A percentile compares a stretch with the other conserved stretches of the same genome.
These are phyloP conservation scores for Cremastinae sp. DNA, from an alignment of 2,888 invertebrate genomes.

Conservation along the genomic window DNA sequence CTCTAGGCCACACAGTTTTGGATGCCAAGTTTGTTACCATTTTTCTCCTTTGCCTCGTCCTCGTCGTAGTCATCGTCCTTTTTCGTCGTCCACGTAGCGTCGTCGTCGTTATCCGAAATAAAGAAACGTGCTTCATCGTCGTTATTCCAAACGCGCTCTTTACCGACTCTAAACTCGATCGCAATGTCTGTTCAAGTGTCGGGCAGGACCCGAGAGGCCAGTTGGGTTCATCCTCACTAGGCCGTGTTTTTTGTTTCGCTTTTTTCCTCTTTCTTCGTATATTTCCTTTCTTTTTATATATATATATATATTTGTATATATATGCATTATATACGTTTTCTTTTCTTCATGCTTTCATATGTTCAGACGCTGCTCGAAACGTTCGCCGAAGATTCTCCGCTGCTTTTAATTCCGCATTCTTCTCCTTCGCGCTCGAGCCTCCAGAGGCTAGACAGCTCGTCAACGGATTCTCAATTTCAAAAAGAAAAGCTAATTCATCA, in stretches of 20 bases:
- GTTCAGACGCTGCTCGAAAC: conserved; percentile 54
- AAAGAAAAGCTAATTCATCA: conserved; percentile 4
- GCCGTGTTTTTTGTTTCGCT: conserved; percentile 72
- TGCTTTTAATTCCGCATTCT: conserved; percentile 23
- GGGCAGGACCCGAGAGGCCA: conserved; percentile 78
- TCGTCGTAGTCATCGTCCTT: conserved; percentile 25
- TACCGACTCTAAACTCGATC: conserved; percentile 37
- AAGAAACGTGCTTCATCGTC: conserved; percentile 37
- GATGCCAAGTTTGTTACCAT: conserved; percentile 73
- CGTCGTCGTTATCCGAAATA: conserved; percentile 11
- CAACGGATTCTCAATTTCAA: conserved; percentile 30
- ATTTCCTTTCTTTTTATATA: conserved; percentile 28
- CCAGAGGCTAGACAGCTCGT: conserved; percentile 67
- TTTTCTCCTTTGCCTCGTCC: conserved; percentile 18
- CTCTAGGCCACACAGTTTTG: conserved; percentile 79
- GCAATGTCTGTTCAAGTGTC: conserved; percentile 63
- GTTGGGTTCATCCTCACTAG: conserved; percentile 80
- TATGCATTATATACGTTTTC: conserved; percentile 34
- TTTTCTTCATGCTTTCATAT: conserved; percentile 16
- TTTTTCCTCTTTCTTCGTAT: conserved; percentile 58
- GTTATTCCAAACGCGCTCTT: conserved; percentile 40
- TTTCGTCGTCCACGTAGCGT: conserved; percentile 53
- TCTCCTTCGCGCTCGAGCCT: conserved; percentile 64
- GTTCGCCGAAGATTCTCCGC: conserved; percentile 42
- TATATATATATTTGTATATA: conserved; percentile 50